Percentiles rank a stretch among this genome's conserved stretches.
phyloP scores from a whole-genome alignment of 2,888 invertebrate genomes.

The Lasioglossum leucozonium region DNA sequence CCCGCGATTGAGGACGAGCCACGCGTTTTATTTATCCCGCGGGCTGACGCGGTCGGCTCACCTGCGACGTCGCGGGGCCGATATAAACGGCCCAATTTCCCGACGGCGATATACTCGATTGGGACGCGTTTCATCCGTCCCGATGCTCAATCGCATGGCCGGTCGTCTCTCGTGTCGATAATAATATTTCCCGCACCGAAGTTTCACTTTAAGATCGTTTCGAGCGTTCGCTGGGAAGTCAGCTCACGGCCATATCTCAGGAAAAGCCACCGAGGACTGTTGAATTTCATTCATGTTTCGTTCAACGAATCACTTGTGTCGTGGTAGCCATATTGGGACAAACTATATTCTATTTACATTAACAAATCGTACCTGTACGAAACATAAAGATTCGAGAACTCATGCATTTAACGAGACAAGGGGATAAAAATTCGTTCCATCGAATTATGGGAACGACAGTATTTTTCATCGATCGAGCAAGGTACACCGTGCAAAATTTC shows the following conservation, averaged over 20 bases:
- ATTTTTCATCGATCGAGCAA: not conserved
- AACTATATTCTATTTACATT: not conserved
- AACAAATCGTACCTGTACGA: not conserved
- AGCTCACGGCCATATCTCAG: not conserved
- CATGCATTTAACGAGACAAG: not conserved
- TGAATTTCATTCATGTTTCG: not conserved
- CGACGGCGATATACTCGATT: not conserved
- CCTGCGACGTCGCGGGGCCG: not conserved
- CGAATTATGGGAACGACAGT: not conserved
- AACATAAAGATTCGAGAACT: too few species aligned
- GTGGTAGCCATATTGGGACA: not conserved
- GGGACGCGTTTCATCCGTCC: not conserved
- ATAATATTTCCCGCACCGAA: not conserved
- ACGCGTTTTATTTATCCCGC: not conserved
- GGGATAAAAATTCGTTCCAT: not conserved
- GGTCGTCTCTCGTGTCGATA: not conserved
- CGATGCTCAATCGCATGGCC: not conserved
- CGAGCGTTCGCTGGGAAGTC: not conserved
- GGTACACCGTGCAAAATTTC: not conserved
- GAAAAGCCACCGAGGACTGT: not conserved
- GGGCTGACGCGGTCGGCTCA: not conserved
- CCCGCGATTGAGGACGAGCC: not conserved
- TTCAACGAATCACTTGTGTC: not conserved
- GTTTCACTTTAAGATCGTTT: not conserved
- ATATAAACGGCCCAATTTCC: conserved; percentile 4